Conservation (phyloP, 35 echinoderm and acorn worm genomes). For the Acanthaster planci region DNA sequence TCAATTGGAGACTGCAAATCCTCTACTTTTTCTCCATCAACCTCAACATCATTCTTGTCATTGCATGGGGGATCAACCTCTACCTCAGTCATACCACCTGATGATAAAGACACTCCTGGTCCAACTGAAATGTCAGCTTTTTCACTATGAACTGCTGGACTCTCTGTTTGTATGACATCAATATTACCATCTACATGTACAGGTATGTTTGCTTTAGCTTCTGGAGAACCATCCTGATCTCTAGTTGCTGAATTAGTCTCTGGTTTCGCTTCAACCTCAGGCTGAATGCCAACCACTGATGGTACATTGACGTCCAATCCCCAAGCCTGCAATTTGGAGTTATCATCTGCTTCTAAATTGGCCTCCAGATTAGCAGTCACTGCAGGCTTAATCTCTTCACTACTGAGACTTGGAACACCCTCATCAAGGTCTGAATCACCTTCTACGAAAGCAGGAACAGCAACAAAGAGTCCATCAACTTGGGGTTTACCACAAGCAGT, state of each 20-base stretch:
- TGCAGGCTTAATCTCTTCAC: background rate
- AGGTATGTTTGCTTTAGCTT: too few relatives aligned
- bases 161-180: too few relatives aligned
- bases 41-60: background rate
- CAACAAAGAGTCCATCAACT: background rate
- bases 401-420: background rate
- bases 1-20: too few relatives aligned
- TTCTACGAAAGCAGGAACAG: constrained; percentile 4
- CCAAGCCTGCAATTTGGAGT: background rate
- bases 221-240: too few relatives aligned
- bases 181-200: too few relatives aligned
- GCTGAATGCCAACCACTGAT: background rate
- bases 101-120: background rate
- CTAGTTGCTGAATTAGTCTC: background rate
- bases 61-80: background rate
- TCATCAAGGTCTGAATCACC: background rate
- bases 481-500: background rate
- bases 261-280: background rate
- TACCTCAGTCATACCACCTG: background rate
- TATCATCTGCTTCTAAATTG: background rate
- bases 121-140: background rate
- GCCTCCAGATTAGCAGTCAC: background rate
- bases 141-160: background rate
- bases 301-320: background rate
- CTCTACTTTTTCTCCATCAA: too few relatives aligned